phyloP scores from a whole-genome alignment of 2,888 invertebrate species.

The Meloe dianella region DNA sequence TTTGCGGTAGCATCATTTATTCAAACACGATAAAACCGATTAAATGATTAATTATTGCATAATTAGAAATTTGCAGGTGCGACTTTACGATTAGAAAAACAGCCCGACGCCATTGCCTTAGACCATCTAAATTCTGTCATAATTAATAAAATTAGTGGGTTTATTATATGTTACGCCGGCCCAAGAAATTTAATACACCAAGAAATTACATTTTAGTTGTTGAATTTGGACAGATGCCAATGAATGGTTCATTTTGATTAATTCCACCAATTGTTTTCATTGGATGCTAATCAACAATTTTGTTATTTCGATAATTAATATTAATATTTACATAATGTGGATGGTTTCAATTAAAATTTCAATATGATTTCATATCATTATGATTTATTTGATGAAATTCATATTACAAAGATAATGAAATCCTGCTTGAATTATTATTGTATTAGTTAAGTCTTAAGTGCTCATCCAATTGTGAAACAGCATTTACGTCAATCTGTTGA shows the following conservation, averaged over 20 bases:
- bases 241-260: not conserved
- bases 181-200: too few relatives aligned
- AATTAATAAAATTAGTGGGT: too few relatives aligned
- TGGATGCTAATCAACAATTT: not conserved
- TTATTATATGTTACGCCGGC: too few relatives aligned
- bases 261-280: not conserved
- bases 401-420: not conserved
- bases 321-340: not conserved
- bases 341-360: not conserved
- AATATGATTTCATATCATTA: not conserved
- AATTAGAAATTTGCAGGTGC: too few relatives aligned
- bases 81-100: too few relatives aligned
- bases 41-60: too few relatives aligned
- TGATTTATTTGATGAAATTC: not conserved
- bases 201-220: not conserved
- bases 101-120: too few relatives aligned
- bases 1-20: too few relatives aligned
- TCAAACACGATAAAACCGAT: too few relatives aligned
- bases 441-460: not conserved
- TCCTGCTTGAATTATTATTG: not conserved
- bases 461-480: not conserved
- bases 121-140: too few relatives aligned
- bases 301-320: not conserved
- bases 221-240: slow-evolving; percentile 1
- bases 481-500: slow-evolving; percentile 12